phyloP scores from a whole-genome alignment of 2,113 vertebrate species.

The Amblyopsis rosae region DNA sequence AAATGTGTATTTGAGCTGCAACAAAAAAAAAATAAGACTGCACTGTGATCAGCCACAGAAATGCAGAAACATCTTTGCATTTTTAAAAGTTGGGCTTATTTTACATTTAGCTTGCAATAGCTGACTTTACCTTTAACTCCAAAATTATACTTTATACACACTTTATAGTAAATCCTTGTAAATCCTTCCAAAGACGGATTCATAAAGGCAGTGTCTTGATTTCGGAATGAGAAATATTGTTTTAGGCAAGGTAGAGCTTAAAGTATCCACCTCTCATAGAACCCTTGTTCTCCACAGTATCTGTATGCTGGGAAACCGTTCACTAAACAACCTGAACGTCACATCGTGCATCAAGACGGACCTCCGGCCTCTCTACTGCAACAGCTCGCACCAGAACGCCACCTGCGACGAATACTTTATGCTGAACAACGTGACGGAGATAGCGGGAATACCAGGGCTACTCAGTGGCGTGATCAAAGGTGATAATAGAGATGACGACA shows the following conservation, averaged over 20 bases:
- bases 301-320: slow-evolving; percentile 90
- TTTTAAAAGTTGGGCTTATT: too few species aligned
- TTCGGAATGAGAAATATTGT: too few species aligned
- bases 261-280: not conserved
- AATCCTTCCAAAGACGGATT: too few species aligned
- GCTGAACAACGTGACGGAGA: slow-evolving; percentile 84
- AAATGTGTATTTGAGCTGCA: not conserved
- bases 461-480: slow-evolving; percentile 83
- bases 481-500: slow-evolving; percentile 36
- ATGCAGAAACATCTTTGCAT: too few species aligned
- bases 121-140: too few species aligned
- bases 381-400: slow-evolving; percentile 59
- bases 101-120: too few species aligned
- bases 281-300: slow-evolving; percentile 69
- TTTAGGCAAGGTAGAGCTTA: too few species aligned
- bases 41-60: too few species aligned
- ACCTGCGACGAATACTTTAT: slow-evolving; percentile 85
- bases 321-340: slow-evolving; percentile 75
- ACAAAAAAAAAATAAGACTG: too few species aligned
- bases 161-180: too few species aligned
- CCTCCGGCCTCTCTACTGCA: slow-evolving; percentile 84
- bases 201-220: too few species aligned
- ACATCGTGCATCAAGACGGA: slow-evolving; percentile 79
- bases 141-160: too few species aligned
- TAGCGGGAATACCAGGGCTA: slow-evolving; percentile 86